Evolutionary conservation across 2,888 invertebrate genomes (phyloP).

Genomic region (Sycophila texana): DNA sequence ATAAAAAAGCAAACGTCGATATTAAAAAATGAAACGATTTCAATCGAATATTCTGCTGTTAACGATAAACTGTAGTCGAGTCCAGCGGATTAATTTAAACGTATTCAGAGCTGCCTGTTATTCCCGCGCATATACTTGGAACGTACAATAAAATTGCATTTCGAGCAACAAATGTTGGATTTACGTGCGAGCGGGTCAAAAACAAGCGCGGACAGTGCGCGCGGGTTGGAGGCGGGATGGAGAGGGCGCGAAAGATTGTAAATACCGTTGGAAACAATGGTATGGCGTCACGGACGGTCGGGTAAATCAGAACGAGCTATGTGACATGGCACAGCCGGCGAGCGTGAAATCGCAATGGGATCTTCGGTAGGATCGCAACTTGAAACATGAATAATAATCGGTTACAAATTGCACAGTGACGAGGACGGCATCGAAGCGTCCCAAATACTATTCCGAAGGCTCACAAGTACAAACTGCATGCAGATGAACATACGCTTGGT

Average conservation of each 20-base stretch:
- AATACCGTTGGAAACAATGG: slow-evolving; percentile 19
- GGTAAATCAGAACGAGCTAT: not conserved
- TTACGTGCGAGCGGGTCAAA: slow-evolving; percentile 5
- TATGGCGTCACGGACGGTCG: not conserved
- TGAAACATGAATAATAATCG: slow-evolving; percentile 53
- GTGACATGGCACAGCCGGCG: not conserved
- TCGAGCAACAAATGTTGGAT: slow-evolving; percentile 7
- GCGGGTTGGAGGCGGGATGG: not conserved
- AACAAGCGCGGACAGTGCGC: not conserved
- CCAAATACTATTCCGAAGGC: slow-evolving; percentile 24
- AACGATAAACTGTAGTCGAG: not conserved
- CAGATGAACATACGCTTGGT: not conserved
- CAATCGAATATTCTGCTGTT: not conserved
- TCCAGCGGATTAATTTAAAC: not conserved
- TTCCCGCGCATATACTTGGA: not conserved
- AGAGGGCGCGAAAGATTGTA: not conserved
- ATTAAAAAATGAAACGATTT: not conserved
- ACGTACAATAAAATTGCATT: not conserved
- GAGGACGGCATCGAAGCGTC: slow-evolving; percentile 1
- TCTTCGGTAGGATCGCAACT: slow-evolving; percentile 22
- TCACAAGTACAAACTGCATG: not conserved
- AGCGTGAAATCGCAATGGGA: slow-evolving; percentile 49
- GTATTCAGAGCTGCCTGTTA: not conserved
- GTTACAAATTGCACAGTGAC: slow-evolving; percentile 36
- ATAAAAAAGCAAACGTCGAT: not conserved